Evolutionary conservation across 2,113 vertebrate species (phyloP).

Genomic region (Hydropotes inermis): DNA sequence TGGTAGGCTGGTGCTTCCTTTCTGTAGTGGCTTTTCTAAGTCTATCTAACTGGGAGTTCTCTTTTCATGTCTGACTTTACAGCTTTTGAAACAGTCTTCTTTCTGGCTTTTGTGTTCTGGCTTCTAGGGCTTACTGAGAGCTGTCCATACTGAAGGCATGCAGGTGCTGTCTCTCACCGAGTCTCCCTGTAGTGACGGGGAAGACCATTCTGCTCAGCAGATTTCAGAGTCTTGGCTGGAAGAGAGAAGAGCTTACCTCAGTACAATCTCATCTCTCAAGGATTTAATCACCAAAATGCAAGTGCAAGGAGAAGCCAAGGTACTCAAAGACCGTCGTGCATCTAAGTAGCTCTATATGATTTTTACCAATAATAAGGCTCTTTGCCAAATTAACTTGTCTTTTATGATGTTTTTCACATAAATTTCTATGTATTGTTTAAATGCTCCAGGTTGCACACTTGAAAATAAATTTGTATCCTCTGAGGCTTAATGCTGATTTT

Average conservation of each 20-base stretch:
- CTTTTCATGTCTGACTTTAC: background rate
- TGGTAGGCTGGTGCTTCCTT: background rate
- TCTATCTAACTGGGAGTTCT: background rate
- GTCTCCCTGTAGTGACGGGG: conserved; percentile 81
- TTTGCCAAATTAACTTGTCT: background rate
- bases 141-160: conserved; percentile 94
- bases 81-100: background rate
- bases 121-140: conserved; percentile 89
- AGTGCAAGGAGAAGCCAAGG: conserved; percentile 83
- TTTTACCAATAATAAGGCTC: background rate
- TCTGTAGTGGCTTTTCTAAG: background rate
- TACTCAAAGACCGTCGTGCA: conserved; percentile 62
- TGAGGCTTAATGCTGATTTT: background rate
- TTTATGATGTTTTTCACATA: conserved; percentile 4
- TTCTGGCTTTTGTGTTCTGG: conserved; percentile 18
- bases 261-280: conserved; percentile 89
- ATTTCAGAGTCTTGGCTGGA: conserved; percentile 82
- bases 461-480: background rate
- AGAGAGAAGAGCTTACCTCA: conserved; percentile 89
- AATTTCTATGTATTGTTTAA: conserved; percentile 7
- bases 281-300: conserved; percentile 90
- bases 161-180: conserved; percentile 94
- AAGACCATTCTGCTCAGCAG: conserved; percentile 72
- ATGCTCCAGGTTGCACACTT: background rate
- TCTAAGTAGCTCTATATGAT: background rate